phyloP scores from a whole-genome alignment of 2,113 vertebrate genomes.

The Dasypus novemcinctus region DNA sequence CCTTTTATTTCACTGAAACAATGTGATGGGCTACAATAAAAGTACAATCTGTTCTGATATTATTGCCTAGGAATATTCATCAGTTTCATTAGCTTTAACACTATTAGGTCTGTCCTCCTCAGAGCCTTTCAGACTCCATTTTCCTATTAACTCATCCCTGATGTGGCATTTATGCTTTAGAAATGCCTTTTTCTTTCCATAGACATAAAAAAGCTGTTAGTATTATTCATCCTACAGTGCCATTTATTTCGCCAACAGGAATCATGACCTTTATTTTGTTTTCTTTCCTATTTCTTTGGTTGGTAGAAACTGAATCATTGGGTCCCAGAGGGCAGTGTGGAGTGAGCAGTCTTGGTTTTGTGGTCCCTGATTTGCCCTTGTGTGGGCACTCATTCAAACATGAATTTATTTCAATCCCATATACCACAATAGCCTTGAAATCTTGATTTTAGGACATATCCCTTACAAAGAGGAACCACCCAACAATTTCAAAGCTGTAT shows the following conservation, averaged over 20 bases:
- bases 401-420: conserved; percentile 65
- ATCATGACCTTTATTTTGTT: conserved; percentile 57
- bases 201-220: conserved; percentile 64
- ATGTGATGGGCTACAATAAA: conserved; percentile 57
- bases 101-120: conserved; percentile 40
- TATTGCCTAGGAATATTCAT: conserved; percentile 64
- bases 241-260: conserved; percentile 58
- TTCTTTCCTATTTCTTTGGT: conserved; percentile 22
- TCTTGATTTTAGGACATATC: not conserved
- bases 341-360: conserved; percentile 22
- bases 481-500: not conserved
- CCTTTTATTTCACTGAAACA: conserved; percentile 60
- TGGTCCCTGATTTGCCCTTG: conserved; percentile 30
- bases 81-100: conserved; percentile 65
- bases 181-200: conserved; percentile 61
- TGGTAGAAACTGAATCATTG: conserved; percentile 50
- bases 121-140: conserved; percentile 65
- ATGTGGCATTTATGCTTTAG: conserved; percentile 53
- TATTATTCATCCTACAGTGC: conserved; percentile 55
- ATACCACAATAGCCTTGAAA: conserved; percentile 36
- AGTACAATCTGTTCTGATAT: conserved; percentile 70
- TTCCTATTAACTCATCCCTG: conserved; percentile 1
- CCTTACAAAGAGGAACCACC: conserved; percentile 53
- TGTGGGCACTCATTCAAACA: not conserved
- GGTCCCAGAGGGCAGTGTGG: conserved; percentile 65